Percentiles rank a stretch among this genome's conserved stretches.
phyloP scores from a whole-genome alignment of 2,113 vertebrate genomes.

The Calidris pygmaea region DNA sequence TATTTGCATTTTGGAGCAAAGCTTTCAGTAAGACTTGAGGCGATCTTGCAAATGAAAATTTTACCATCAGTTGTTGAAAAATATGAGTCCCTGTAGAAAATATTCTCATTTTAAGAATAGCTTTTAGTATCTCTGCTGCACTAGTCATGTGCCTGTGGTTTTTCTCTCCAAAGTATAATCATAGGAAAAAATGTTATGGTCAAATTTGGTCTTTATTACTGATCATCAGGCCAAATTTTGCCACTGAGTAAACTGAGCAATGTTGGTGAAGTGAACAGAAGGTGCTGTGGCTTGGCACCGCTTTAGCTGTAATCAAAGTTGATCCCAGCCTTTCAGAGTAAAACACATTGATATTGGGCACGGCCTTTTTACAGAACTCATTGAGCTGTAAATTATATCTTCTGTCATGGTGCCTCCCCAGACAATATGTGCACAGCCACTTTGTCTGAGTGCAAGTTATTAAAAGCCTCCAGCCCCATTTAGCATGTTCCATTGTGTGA shows the following conservation, averaged over 20 bases:
- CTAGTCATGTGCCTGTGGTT: not conserved
- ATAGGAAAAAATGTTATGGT: not conserved
- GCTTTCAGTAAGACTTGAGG: not conserved
- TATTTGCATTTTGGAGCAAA: not conserved
- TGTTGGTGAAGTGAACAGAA: not conserved
- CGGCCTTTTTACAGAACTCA: not conserved
- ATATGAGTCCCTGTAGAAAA: not conserved
- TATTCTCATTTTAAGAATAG: not conserved
- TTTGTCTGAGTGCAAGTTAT: not conserved
- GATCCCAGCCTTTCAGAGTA: not conserved
- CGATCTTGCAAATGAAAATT: not conserved
- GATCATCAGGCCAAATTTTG: not conserved
- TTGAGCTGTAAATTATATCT: not conserved
- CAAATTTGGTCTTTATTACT: not conserved
- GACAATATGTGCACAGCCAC: slow-evolving; percentile 13
- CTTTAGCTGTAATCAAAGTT: not conserved
- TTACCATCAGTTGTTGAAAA: not conserved
- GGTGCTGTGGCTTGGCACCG: not conserved
- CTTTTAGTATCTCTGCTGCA: not conserved
- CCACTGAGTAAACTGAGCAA: not conserved
- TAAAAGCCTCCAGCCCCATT: slow-evolving; percentile 21
- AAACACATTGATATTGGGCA: not conserved
- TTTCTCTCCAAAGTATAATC: not conserved
- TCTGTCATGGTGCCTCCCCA: slow-evolving; percentile 5
- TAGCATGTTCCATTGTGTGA: not conserved